Evolutionary conservation across 1,140 invertebrate genomes (phyloP).

Genomic region (Antheraea mylitta): DNA sequence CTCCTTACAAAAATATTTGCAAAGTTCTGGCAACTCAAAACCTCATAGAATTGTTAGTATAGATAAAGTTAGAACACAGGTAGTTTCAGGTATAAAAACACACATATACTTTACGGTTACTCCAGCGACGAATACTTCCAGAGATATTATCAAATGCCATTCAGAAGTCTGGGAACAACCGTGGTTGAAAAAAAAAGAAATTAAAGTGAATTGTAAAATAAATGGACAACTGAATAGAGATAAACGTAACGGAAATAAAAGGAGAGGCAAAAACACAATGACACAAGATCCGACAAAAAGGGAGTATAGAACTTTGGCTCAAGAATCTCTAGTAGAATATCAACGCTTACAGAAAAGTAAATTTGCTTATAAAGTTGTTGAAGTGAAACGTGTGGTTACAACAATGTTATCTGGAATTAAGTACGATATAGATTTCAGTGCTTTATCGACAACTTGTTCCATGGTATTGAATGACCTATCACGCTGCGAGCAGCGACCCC

Average conservation of each 20-base stretch:
- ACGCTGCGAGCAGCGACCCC: slow-evolving; percentile 10
- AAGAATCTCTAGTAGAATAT: slow-evolving; percentile 48
- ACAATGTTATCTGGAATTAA: slow-evolving; percentile 40
- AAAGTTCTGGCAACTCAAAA: slow-evolving; percentile 21
- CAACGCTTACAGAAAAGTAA: slow-evolving; percentile 24
- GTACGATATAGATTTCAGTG: slow-evolving; percentile 49
- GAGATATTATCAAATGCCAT: slow-evolving; percentile 55
- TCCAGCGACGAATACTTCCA: slow-evolving; percentile 9
- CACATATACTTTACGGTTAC: slow-evolving; percentile 32
- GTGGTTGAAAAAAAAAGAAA: slow-evolving; percentile 61
- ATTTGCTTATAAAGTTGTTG: slow-evolving; percentile 43
- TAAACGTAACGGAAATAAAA: not conserved
- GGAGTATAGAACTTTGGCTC: slow-evolving; percentile 43
- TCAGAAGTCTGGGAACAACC: slow-evolving; percentile 79
- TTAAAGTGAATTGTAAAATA: slow-evolving; percentile 17
- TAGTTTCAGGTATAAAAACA: slow-evolving; percentile 36
- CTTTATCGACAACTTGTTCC: slow-evolving; percentile 32
- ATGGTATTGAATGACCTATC: slow-evolving; percentile 6
- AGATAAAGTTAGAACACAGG: slow-evolving; percentile 34
- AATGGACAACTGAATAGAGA: slow-evolving; percentile 10
- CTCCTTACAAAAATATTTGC: slow-evolving; percentile 38
- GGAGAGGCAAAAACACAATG: not conserved
- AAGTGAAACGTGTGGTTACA: slow-evolving; percentile 41
- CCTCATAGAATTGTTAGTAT: slow-evolving; percentile 29
- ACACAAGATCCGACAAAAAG: slow-evolving; percentile 36